Percentiles rank a stretch among this genome's conserved stretches.
These are phyloP conservation scores for Enteromius paludinosus DNA, from an alignment of 2,797 vertebrate species.

Conservation along the genomic window DNA sequence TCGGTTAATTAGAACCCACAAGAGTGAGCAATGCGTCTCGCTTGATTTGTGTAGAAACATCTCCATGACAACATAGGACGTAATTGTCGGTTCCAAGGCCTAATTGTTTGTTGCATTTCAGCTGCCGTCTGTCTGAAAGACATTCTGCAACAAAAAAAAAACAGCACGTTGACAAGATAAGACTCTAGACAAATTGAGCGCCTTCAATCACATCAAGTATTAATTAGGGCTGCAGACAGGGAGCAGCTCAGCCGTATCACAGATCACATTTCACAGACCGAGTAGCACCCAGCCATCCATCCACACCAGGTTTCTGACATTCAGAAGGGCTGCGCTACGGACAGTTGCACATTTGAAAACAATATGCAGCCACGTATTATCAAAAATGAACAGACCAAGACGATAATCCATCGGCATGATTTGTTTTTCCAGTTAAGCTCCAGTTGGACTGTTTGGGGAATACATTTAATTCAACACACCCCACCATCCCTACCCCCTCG, in stretches of 20 bases:
- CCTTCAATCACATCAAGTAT: slow-evolving; percentile 70
- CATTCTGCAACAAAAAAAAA: slow-evolving; percentile 30
- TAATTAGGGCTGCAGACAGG: slow-evolving; percentile 73
- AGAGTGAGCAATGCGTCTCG: slow-evolving; percentile 40
- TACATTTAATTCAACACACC: slow-evolving; percentile 30
- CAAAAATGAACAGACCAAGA: slow-evolving; percentile 67
- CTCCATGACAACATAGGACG: slow-evolving; percentile 45
- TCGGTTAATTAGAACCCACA: slow-evolving; percentile 46
- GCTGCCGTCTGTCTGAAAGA: slow-evolving; percentile 37
- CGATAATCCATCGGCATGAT: slow-evolving; percentile 74
- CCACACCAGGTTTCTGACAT: slow-evolving; percentile 66
- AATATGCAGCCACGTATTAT: slow-evolving; percentile 60
- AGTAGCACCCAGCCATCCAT: slow-evolving; percentile 40
- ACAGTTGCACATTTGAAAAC: slow-evolving; percentile 64
- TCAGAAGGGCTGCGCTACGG: slow-evolving; percentile 56
- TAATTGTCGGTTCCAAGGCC: slow-evolving; percentile 45
- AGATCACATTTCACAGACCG: slow-evolving; percentile 69
- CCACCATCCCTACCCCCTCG: neutral
- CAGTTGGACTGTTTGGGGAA: slow-evolving; percentile 30
- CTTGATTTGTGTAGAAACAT: slow-evolving; percentile 40
- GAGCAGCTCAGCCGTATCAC: slow-evolving; percentile 60
- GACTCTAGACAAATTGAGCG: slow-evolving; percentile 70
- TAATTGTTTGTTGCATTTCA: slow-evolving; percentile 51
- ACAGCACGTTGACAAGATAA: slow-evolving; percentile 57
- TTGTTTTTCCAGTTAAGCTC: slow-evolving; percentile 46